phyloP scores from a whole-genome alignment of 2,888 invertebrate genomes.

The Melinopterus prodromus region DNA sequence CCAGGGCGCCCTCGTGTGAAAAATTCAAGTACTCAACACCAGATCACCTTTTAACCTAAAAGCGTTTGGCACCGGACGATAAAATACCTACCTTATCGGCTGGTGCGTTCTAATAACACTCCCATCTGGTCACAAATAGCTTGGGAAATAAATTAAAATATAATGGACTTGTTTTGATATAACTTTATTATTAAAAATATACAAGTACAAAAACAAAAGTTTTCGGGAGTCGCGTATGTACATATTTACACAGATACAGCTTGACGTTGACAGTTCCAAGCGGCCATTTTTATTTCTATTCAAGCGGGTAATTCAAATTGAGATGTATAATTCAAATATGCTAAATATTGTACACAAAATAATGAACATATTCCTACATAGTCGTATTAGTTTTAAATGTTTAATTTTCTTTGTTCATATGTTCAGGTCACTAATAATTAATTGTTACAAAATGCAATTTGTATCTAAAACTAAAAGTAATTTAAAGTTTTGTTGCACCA shows the following conservation, averaged over 20 bases:
- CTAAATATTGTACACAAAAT: too few species aligned
- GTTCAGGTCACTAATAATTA: too few species aligned
- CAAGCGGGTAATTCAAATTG: not conserved
- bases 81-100: slow-evolving; percentile 34
- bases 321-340: not conserved
- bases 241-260: slow-evolving; percentile 20
- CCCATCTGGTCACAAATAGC: slow-evolving; percentile 29
- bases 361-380: too few species aligned
- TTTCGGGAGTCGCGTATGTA: slow-evolving; percentile 7
- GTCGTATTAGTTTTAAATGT: not conserved
- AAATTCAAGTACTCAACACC: slow-evolving; percentile 62
- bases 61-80: slow-evolving; percentile 58
- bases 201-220: slow-evolving; percentile 24
- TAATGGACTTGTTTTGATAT: not conserved
- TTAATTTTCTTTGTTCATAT: too few species aligned
- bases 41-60: slow-evolving; percentile 64
- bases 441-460: too few species aligned
- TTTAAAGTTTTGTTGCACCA: too few species aligned
- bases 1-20: slow-evolving; percentile 48
- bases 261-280: not conserved
- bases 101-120: not conserved
- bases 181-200: slow-evolving; percentile 27
- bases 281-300: not conserved
- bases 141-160: not conserved
- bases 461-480: too few species aligned